Conservation (phyloP, 2,113 vertebrate species). For the Heteronetta atricapilla region DNA sequence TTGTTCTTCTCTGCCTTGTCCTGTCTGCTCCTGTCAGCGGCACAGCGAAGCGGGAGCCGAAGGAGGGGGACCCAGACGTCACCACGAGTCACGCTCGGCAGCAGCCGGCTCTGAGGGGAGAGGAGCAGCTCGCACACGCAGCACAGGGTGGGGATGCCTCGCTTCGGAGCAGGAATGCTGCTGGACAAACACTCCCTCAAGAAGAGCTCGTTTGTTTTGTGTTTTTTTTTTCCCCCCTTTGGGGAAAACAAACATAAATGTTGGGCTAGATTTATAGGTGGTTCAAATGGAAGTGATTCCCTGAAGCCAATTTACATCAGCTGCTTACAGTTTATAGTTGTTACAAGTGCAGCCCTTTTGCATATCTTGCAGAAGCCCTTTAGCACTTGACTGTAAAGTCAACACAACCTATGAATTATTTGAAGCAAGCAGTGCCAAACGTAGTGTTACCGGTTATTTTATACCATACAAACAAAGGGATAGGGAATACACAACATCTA, state of each 20-base stretch:
- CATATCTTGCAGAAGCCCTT: background rate
- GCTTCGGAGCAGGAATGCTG: conserved; percentile 62
- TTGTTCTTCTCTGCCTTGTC: background rate
- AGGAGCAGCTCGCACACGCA: background rate
- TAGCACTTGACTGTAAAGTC: background rate
- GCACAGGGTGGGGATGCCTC: conserved; percentile 11
- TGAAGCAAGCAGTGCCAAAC: background rate
- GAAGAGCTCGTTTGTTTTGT: background rate
- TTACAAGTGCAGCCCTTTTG: background rate
- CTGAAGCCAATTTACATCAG: background rate
- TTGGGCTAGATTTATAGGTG: background rate
- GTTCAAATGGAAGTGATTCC: background rate
- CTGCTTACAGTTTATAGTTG: background rate
- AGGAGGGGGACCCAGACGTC: background rate
- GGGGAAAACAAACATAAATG: background rate
- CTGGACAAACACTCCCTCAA: conserved; percentile 73
- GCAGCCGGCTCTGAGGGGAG: background rate
- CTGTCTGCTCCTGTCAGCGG: background rate
- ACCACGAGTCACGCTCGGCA: rapidly evolving
- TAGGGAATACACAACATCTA: background rate
- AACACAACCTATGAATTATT: background rate
- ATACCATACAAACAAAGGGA: background rate
- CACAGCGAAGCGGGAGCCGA: conserved; percentile 11
- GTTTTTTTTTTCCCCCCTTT: background rate
- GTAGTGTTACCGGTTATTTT: background rate